Evolutionary conservation across 2,888 invertebrate genomes (phyloP), one percentile per base, ranked within the genome.

Genomic region (Meliscaeva auricollis): DNA sequence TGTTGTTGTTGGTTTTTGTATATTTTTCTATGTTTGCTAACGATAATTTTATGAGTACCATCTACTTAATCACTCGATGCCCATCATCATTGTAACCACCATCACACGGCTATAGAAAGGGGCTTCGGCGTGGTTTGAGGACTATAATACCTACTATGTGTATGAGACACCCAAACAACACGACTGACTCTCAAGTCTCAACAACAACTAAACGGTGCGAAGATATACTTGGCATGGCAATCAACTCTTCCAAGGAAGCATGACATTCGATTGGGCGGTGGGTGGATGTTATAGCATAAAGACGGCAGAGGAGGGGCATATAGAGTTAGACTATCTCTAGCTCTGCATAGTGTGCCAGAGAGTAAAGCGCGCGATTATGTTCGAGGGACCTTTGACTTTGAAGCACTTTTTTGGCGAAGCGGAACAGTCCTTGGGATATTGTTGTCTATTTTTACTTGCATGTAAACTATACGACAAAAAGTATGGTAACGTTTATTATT

Each of bases 61-160:
- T 85, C 85, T 77, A 85, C 77, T 85, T 85, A 85, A 85, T 85
- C 85, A 85, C 76, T 85, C 81, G 76, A 76, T 81, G 85, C 76
- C 81, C 85, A 81, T 85, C 85, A 85, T 81, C 78, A 50, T 73
- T 72, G 81, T 73, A 84, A 72, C 73, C 73, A 76, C 73, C 77
- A n/a, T 22, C 30, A 35, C 58, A 58, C 82, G 75, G 80, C 79
- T 84, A 72, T 76, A 70, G 79, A 46, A 84, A 75, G 50, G 58
- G 78, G 74, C 48, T 75, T 83, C 62, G 62, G n/a, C 20, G 35
- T 60, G 35, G 11, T 52, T 20, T 26, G 62, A 58, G 44, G 46
- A 41, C 26, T 60, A 17, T 60, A 32, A 3, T n/a, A n/a, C n/a
- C n/a, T n/a, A n/a, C n/a, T n/a, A n/a, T n/a, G n/a, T 26, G 26